Evolutionary conservation across 2,888 invertebrate genomes (phyloP).

Genomic region (Megamerina dolium): DNA sequence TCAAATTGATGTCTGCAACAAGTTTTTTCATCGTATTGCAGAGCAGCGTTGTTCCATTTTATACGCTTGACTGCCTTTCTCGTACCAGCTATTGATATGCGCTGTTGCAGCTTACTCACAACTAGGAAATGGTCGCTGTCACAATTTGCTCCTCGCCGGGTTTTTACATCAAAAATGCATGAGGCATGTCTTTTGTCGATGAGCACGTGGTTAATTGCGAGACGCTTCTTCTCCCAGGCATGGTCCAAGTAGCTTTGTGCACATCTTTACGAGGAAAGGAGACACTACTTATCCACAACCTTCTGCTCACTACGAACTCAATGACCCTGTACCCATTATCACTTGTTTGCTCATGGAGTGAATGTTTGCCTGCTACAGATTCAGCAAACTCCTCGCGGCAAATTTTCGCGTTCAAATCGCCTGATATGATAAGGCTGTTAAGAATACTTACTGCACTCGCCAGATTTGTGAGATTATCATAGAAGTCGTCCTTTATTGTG

Average conservation of each 20-base stretch:
- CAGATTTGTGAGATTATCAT: too few relatives aligned
- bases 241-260: background rate
- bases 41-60: too few relatives aligned
- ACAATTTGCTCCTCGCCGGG: too few relatives aligned
- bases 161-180: background rate
- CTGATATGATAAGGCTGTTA: too few relatives aligned
- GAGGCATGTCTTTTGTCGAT: background rate
- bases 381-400: too few relatives aligned
- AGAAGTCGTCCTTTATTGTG: too few relatives aligned
- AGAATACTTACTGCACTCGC: too few relatives aligned
- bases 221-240: background rate
- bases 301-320: background rate
- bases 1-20: too few relatives aligned
- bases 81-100: background rate
- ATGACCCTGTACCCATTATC: background rate
- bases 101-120: background rate
- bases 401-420: too few relatives aligned
- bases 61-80: too few relatives aligned
- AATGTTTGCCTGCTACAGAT: background rate
- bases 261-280: background rate
- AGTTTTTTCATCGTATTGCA: too few relatives aligned
- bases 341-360: background rate
- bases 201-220: background rate
- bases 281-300: background rate
- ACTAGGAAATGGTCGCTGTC: background rate